Percentiles rank a stretch among this genome's conserved stretches.
phyloP scores from a whole-genome alignment of 2,113 vertebrate genomes.

The Hypocryptadius cinnamomeus region DNA sequence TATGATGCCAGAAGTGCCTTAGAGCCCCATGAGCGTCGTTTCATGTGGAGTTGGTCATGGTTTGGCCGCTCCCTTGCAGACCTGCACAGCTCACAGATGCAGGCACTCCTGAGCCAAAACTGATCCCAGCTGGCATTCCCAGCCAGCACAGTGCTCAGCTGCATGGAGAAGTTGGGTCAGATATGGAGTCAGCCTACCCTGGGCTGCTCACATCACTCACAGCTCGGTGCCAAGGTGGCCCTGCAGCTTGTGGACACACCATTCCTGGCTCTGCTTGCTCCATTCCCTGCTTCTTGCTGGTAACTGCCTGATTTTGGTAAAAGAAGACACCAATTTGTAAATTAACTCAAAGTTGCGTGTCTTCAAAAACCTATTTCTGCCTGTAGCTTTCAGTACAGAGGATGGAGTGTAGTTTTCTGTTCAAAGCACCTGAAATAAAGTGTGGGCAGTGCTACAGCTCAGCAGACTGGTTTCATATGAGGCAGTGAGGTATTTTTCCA shows the following conservation, averaged over 20 bases:
- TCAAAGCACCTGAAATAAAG: neutral
- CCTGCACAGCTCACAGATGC: neutral
- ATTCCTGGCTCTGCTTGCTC: neutral
- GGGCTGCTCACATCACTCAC: neutral
- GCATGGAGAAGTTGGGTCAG: neutral
- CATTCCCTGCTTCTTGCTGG: neutral
- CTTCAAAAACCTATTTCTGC: neutral
- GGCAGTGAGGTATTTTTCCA: neutral
- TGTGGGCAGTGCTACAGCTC: neutral
- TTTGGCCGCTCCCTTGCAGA: neutral
- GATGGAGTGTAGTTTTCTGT: neutral
- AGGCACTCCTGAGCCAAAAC: neutral
- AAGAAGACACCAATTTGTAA: neutral
- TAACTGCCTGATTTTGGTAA: neutral
- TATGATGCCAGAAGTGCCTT: neutral
- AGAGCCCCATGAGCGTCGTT: neutral
- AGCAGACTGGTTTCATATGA: neutral
- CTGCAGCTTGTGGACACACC: accelerated
- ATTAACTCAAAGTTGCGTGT: neutral
- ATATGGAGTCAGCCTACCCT: neutral
- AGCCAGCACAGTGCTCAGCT: neutral
- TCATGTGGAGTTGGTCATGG: neutral
- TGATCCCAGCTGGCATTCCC: neutral
- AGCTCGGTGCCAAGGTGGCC: accelerated
- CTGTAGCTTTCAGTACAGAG: neutral